Percentiles rank a stretch among this genome's conserved stretches.
Conservation (phyloP, 1,140 invertebrate species). For the Gryllus bimaculatus region DNA sequence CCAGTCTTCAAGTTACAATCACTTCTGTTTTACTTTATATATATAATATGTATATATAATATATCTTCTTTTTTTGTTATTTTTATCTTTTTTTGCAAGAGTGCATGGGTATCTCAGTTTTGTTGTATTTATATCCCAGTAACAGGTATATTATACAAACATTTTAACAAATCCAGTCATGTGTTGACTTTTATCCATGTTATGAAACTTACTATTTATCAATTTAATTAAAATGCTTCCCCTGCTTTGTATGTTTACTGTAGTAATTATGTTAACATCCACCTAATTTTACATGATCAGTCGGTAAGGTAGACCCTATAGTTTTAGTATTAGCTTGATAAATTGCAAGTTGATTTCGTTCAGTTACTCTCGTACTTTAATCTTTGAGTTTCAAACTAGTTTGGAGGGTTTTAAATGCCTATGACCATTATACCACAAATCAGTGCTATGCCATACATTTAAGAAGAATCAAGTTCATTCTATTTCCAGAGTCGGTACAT, state of each 20-base stretch:
- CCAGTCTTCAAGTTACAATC: slow-evolving; percentile 22
- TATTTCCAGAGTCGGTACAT: no score
- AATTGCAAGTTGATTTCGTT: not conserved
- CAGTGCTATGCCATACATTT: not conserved
- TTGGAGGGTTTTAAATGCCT: slow-evolving; percentile 9
- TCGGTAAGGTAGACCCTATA: slow-evolving; percentile 15
- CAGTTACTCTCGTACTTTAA: not conserved
- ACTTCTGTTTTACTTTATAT: slow-evolving; percentile 8
- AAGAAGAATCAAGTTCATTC: not conserved
- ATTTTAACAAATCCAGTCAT: not conserved
- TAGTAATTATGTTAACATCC: slow-evolving; percentile 21
- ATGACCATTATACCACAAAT: not conserved
- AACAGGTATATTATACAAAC: not conserved
- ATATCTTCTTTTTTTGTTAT: slow-evolving; percentile 12
- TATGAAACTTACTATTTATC: not conserved
- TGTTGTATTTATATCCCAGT: slow-evolving; percentile 5
- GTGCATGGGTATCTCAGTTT: slow-evolving; percentile 14
- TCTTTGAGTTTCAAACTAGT: not conserved
- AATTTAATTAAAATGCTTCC: slow-evolving; percentile 10
- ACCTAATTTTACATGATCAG: slow-evolving; percentile 23
- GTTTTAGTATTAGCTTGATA: slow-evolving; percentile 10
- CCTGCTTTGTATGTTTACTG: slow-evolving; percentile 20
- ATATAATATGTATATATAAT: slow-evolving; percentile 4
- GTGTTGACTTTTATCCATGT: slow-evolving; percentile 11
- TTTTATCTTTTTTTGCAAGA: slow-evolving; percentile 19